Evolutionary conservation across 2,888 invertebrate species (phyloP).

Genomic region (Polydesmus complanatus): DNA sequence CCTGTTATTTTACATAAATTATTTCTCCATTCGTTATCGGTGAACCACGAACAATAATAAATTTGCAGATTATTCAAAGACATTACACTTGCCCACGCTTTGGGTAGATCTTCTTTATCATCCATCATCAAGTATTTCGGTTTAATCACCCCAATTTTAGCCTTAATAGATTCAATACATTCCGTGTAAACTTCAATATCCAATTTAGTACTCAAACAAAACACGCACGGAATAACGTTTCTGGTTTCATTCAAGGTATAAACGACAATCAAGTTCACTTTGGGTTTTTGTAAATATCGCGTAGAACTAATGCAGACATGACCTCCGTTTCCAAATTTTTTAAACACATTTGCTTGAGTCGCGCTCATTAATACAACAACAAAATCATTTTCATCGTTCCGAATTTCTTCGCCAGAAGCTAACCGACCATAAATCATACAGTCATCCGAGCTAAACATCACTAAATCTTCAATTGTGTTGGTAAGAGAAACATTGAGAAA

Average conservation of each 20-base stretch:
- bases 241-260: not conserved
- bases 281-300: not conserved
- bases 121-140: not conserved
- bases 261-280: not conserved
- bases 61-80: not conserved
- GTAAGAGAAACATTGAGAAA: not conserved
- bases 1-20: constrained; percentile 2
- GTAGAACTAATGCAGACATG: not conserved
- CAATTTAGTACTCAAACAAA: not conserved
- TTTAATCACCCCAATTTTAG: not conserved
- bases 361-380: not conserved
- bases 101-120: not conserved
- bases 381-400: not conserved
- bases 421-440: not conserved
- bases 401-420: no score
- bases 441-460: not conserved
- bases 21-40: constrained; percentile 4
- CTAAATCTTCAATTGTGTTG: not conserved
- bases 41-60: constrained; percentile 1
- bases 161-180: not conserved
- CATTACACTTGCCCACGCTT: not conserved
- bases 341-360: not conserved
- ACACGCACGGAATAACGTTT: not conserved
- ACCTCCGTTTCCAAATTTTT: not conserved
- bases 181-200: not conserved